Evolutionary conservation across 2,113 vertebrate species (phyloP).

Genomic region (Lepisosteus osseus): DNA sequence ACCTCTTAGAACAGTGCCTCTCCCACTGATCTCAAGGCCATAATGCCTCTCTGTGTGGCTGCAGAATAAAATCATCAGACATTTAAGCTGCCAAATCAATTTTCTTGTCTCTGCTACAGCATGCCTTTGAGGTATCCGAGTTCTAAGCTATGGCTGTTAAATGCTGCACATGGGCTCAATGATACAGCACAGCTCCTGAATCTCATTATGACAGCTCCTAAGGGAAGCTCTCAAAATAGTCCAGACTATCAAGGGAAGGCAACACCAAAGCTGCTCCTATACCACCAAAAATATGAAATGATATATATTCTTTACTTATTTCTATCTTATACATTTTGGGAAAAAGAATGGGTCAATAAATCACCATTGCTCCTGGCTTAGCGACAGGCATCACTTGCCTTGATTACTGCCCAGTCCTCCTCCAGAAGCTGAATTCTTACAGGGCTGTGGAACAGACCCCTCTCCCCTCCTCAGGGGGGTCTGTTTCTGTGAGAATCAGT

Average conservation of each 20-base stretch:
- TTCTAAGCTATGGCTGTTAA: neutral
- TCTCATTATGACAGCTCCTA: neutral
- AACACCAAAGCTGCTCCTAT: neutral
- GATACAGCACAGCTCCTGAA: neutral
- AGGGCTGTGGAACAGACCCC: too few relatives aligned
- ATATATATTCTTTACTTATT: too few relatives aligned
- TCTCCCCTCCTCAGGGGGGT: too few relatives aligned
- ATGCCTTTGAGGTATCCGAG: slow-evolving; percentile 4
- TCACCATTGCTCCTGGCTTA: neutral
- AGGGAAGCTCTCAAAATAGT: slow-evolving; percentile 9
- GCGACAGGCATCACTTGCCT: too few relatives aligned
- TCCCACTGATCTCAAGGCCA: slow-evolving; percentile 24
- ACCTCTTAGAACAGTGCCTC: slow-evolving; percentile 37
- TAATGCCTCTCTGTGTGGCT: slow-evolving; percentile 2
- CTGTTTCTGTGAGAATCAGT: too few relatives aligned
- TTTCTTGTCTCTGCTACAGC: neutral
- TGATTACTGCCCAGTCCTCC: too few relatives aligned
- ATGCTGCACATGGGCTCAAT: neutral
- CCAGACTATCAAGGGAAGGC: neutral
- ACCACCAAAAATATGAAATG: neutral
- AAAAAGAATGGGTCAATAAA: neutral
- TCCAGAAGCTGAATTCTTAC: too few relatives aligned
- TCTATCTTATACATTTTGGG: too few relatives aligned
- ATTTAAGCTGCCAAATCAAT: slow-evolving; percentile 4
- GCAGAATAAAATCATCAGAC: slow-evolving; percentile 1